These are phyloP conservation scores for Anolis sagrei DNA, from an alignment of 2,113 vertebrate genomes.

Conservation along the genomic window DNA sequence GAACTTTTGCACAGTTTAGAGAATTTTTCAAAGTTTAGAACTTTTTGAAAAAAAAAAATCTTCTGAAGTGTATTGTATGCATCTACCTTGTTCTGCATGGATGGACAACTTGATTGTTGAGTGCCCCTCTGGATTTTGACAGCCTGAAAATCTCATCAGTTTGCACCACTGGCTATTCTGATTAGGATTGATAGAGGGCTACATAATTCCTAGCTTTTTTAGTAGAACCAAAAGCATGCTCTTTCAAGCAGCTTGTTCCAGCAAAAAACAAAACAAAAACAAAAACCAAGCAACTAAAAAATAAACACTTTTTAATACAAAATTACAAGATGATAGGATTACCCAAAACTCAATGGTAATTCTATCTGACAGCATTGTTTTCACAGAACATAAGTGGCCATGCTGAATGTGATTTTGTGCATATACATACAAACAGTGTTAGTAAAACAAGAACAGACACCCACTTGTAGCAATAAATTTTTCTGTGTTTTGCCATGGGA, in stretches of 20 bases:
- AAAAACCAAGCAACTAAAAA: not conserved
- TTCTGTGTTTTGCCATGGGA: conserved; percentile 60
- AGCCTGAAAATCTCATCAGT: too few species aligned
- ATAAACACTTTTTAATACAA: conserved; percentile 14
- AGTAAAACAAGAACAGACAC: conserved; percentile 71
- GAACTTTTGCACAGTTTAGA: too few species aligned
- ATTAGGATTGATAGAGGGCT: too few species aligned
- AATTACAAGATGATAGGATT: conserved; percentile 37
- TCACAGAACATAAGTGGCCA: conserved; percentile 48
- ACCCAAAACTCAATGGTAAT: conserved; percentile 39
- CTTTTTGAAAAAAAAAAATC: too few species aligned
- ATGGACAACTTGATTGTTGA: too few species aligned
- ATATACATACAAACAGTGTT: conserved; percentile 60
- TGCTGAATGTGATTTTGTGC: conserved; percentile 66
- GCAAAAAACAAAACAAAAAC: not conserved
- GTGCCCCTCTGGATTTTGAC: too few species aligned
- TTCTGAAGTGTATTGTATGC: too few species aligned
- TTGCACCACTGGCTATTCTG: too few species aligned
- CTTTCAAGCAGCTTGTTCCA: not conserved
- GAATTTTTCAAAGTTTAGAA: too few species aligned
- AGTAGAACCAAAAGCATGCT: not conserved
- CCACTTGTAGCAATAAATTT: conserved; percentile 63
- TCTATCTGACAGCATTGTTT: conserved; percentile 57
- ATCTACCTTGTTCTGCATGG: too few species aligned
- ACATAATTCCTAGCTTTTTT: not conserved